phyloP scores from a whole-genome alignment of 2,113 vertebrate genomes.

The Zosterops pallidus region DNA sequence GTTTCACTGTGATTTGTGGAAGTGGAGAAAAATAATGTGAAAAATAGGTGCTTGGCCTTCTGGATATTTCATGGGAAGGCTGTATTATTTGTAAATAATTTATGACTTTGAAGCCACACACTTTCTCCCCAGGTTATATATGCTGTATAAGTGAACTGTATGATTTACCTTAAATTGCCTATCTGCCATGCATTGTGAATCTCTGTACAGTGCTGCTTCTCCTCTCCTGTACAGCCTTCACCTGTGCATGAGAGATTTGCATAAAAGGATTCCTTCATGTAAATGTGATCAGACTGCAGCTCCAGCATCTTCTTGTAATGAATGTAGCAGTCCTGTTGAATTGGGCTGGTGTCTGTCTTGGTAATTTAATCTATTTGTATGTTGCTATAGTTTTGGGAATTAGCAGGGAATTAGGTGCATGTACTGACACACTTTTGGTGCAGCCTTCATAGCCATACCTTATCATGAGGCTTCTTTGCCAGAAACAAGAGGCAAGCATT shows the following conservation, averaged over 20 bases:
- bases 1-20: background rate
- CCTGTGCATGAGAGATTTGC: background rate
- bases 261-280: slow-evolving; percentile 51
- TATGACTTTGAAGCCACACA: slow-evolving; percentile 19
- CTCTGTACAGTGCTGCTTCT: background rate
- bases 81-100: slow-evolving; percentile 52
- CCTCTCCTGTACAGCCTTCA: background rate
- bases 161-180: slow-evolving; percentile 54
- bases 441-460: background rate
- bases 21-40: background rate
- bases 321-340: background rate
- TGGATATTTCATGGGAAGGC: slow-evolving; percentile 45
- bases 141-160: background rate
- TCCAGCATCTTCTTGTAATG: background rate
- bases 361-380: slow-evolving; percentile 21
- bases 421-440: background rate
- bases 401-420: rapidly evolving
- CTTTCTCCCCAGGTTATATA: slow-evolving; percentile 8
- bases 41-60: slow-evolving; percentile 9
- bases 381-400: background rate
- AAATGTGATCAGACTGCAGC: background rate
- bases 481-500: background rate
- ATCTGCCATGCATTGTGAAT: background rate
- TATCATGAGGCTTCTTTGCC: background rate
- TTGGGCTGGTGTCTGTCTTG: background rate